Percentiles rank a stretch among this genome's conserved stretches.
Evolutionary conservation across 1,140 invertebrate species (phyloP).

Genomic region (Drosophila carrolli): DNA sequence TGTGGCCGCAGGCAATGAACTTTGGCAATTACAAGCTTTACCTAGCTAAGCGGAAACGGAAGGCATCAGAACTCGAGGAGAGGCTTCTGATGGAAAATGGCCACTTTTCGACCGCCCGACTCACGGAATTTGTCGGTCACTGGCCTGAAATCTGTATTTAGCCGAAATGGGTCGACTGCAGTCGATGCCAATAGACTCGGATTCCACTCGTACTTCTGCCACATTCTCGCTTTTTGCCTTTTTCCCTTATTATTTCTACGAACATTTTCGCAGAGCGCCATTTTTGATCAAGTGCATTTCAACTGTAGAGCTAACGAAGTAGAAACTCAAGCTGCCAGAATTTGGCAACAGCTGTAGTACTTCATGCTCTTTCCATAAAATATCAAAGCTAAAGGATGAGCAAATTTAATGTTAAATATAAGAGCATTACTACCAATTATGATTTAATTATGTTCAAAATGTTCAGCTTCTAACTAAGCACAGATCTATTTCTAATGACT

Average conservation of each 20-base stretch:
- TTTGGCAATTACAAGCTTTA: constrained; percentile 74
- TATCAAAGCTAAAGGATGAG: too few species aligned
- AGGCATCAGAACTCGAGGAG: constrained; percentile 49
- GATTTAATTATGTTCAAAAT: too few species aligned
- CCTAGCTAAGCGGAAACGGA: constrained; percentile 58
- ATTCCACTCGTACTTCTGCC: constrained; percentile 16
- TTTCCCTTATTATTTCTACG: constrained; percentile 22
- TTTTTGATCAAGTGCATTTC: constrained; percentile 79
- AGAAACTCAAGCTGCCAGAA: constrained; percentile 60
- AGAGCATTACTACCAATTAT: too few species aligned
- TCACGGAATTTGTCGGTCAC: constrained; percentile 9
- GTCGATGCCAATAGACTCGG: constrained; percentile 58
- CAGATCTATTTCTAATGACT: too few species aligned
- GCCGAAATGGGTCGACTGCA: constrained; percentile 67
- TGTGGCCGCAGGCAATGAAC: constrained; percentile 64
- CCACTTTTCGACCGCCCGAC: constrained; percentile 41
- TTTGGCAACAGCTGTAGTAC: constrained; percentile 14
- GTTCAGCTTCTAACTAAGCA: too few species aligned
- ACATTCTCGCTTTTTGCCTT: neutral
- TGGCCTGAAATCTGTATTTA: constrained; percentile 52
- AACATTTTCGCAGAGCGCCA: constrained; percentile 51
- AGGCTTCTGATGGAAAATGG: constrained; percentile 51
- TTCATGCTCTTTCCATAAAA: neutral
- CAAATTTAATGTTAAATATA: too few species aligned
- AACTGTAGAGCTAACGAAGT: constrained; percentile 63